Evolutionary conservation across 2,888 invertebrate genomes (phyloP).

Genomic region (Plagodis dolabraria): DNA sequence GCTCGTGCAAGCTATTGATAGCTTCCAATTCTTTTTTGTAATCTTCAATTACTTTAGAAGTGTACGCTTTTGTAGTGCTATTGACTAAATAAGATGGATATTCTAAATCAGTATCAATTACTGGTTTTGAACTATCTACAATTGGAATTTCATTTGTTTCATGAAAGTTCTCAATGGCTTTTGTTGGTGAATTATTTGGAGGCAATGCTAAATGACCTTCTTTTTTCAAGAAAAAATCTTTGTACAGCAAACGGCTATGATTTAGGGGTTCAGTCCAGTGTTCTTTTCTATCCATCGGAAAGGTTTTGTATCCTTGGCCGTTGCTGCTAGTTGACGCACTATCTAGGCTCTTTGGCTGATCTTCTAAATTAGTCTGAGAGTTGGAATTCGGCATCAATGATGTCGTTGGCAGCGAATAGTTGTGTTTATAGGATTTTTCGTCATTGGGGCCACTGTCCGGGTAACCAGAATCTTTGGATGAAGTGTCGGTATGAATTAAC

Average conservation of each 20-base stretch:
- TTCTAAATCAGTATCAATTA: conserved; percentile 55
- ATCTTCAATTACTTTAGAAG: conserved; percentile 81
- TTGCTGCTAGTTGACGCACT: conserved; percentile 59
- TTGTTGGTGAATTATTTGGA: conserved; percentile 71
- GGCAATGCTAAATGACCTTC: conserved; percentile 69
- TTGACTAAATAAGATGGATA: conserved; percentile 77
- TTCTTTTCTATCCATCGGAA: conserved; percentile 53
- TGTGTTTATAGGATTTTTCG: conserved; percentile 59
- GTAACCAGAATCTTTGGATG: conserved; percentile 79
- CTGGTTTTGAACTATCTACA: conserved; percentile 38
- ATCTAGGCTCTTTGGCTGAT: conserved; percentile 72
- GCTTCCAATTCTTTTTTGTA: conserved; percentile 80
- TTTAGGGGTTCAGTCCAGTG: conserved; percentile 69
- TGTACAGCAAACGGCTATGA: conserved; percentile 76
- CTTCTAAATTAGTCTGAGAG: conserved; percentile 53
- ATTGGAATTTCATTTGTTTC: conserved; percentile 45
- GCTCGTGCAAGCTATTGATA: conserved; percentile 76
- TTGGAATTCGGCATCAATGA: conserved; percentile 55
- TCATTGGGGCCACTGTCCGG: conserved; percentile 70
- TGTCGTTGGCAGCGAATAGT: conserved; percentile 65
- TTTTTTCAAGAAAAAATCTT: conserved; percentile 77
- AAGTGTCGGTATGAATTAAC: conserved; percentile 64
- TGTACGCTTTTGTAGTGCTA: conserved; percentile 78
- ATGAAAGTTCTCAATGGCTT: conserved; percentile 45
- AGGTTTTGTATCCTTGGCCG: conserved; percentile 58